A percentile compares a stretch with the other conserved stretches of the same genome.
Evolutionary conservation across 2,113 vertebrate species (phyloP).

Genomic region (Archocentrus centrarchus): DNA sequence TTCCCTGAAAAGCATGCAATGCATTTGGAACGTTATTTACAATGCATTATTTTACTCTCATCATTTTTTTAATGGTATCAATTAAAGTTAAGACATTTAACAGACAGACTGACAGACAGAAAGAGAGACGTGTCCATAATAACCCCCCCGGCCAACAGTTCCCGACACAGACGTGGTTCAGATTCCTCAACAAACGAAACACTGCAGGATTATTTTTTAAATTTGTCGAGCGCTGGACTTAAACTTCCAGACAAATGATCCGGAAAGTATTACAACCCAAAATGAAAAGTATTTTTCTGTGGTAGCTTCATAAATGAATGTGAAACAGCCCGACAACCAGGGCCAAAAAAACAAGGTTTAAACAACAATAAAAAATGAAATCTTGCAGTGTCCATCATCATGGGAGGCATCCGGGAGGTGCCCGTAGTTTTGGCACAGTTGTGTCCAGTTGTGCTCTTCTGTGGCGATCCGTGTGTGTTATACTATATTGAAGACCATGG

Average conservation of each 20-base stretch:
- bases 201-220: conserved; percentile 61
- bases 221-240: conserved; percentile 12
- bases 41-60: conserved; percentile 63
- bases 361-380: conserved; percentile 34
- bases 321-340: conserved; percentile 13
- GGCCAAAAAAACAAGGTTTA: neutral
- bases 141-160: conserved; percentile 36
- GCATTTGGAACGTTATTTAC: conserved; percentile 76
- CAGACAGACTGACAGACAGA: conserved; percentile 49
- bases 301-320: conserved; percentile 23
- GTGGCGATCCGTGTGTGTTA: conserved; percentile 72
- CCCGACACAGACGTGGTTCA: conserved; percentile 39
- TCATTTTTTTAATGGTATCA: conserved; percentile 39
- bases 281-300: neutral
- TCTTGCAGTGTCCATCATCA: conserved; percentile 62
- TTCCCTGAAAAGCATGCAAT: conserved; percentile 80
- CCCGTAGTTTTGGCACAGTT: conserved; percentile 79
- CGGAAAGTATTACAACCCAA: neutral
- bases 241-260: conserved; percentile 17
- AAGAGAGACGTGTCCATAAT: conserved; percentile 57
- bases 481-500: conserved; percentile 97
- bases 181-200: conserved; percentile 60
- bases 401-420: conserved; percentile 64
- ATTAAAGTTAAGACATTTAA: conserved; percentile 75
- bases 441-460: conserved; percentile 77